Base-by-base conservation (phyloP, 2,888 invertebrate genomes). In the Pterostichus madidus region DNA sequence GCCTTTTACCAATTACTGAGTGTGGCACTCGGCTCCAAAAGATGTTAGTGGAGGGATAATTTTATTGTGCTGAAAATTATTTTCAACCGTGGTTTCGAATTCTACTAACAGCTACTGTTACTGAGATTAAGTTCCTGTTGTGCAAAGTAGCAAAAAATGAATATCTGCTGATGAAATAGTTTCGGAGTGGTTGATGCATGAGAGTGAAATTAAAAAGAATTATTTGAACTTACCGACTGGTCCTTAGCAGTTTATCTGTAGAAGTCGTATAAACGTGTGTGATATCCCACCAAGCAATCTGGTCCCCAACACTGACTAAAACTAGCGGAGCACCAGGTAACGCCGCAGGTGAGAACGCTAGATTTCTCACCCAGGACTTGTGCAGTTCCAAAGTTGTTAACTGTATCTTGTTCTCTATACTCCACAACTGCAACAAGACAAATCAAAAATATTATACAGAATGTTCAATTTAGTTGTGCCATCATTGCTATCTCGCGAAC, bases 261-360 rank as follows among this genome's bases (percentile, higher is more conserved):
- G 88, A 85, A 11, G 87, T 71, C 3, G 61, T 75, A 17, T 84
- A 88, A 59, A 90, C 84, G 73, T 89, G 88, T 0, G 90, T 89
- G 35, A 92, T 87, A 85, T 93, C 91, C 93, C 93, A 93, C 92
- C 92, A 93, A 0, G 92, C 91, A 32, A 93, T 90, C 87, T 93
- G 92, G 0, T 92, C 90, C 0, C 92, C 92, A 87, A 93, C 90
- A 17, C 92, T 92, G 5, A 93, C 91, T 46, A 93, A 88, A 39
- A 93, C 91, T 2, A 91, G 84, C 0, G 92, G 91, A 3, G 91
- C 89, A 52, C 89, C 87, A 0, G 90, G 88, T 1, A 89, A 90
- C 0, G 92, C 90, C 0, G 90, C 88, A 0, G 92, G 92, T 0
- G 93, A 92, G 89, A 93, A 93, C 4, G 90, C 85, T 88, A 93